These are phyloP conservation scores for Argyrosomus japonicus DNA, from an alignment of 2,113 vertebrate genomes.

Conservation along the genomic window DNA sequence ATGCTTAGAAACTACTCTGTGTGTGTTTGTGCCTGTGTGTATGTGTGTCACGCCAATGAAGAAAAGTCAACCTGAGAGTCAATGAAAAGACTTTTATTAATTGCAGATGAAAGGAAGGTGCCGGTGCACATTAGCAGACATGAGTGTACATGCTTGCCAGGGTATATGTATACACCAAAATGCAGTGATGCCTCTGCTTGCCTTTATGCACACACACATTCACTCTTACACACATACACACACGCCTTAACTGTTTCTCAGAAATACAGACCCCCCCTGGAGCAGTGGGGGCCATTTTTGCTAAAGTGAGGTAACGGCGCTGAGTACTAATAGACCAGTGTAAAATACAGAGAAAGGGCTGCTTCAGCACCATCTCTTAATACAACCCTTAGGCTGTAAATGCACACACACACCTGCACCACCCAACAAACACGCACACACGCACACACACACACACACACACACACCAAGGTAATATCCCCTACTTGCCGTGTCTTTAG, in stretches of 20 bases:
- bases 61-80: slow-evolving; percentile 55
- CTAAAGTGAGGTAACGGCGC: slow-evolving; percentile 65
- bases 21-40: slow-evolving; percentile 33
- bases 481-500: slow-evolving; percentile 75
- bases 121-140: slow-evolving; percentile 16
- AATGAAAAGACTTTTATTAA: slow-evolving; percentile 67
- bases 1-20: slow-evolving; percentile 30
- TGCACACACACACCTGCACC: slow-evolving; percentile 59
- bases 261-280: slow-evolving; percentile 34
- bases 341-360: slow-evolving; percentile 74
- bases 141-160: not conserved
- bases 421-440: not conserved
- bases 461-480: slow-evolving; percentile 76
- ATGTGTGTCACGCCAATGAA: slow-evolving; percentile 43
- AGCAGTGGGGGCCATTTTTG: slow-evolving; percentile 60
- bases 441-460: slow-evolving; percentile 35
- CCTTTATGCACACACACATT: not conserved
- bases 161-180: not conserved
- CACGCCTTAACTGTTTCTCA: slow-evolving; percentile 37
- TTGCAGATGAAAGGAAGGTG: slow-evolving; percentile 59
- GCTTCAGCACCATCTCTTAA: slow-evolving; percentile 79
- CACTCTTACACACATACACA: not conserved
- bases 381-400: slow-evolving; percentile 76
- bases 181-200: not conserved
- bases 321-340: slow-evolving; percentile 69